These are phyloP conservation scores for Mayetiola destructor DNA, from an alignment of 2,888 invertebrate species.

Conservation along the genomic window DNA sequence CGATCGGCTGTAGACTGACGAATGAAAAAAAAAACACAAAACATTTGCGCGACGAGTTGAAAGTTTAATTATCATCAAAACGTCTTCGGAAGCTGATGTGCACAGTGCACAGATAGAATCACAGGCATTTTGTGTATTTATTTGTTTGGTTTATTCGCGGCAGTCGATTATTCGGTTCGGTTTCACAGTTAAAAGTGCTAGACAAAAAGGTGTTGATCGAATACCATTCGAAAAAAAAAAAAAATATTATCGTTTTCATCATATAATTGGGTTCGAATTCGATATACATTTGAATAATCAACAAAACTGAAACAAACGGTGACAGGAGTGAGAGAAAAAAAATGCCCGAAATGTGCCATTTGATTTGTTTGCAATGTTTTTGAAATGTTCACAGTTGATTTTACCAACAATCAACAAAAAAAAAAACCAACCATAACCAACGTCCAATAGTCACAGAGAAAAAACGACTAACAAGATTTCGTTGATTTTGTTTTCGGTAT, in stretches of 20 bases:
- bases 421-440: too few relatives aligned
- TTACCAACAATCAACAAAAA: slow-evolving; percentile 3
- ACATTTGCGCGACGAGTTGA: slow-evolving; percentile 28
- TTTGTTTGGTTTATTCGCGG: background rate
- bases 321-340: too few relatives aligned
- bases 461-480: background rate
- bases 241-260: too few relatives aligned
- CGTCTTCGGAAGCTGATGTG: slow-evolving; percentile 26
- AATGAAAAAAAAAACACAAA: slow-evolving; percentile 12
- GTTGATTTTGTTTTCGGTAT: background rate
- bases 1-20: background rate
- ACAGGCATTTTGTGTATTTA: background rate
- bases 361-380: slow-evolving; percentile 7
- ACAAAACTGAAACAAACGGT: too few relatives aligned
- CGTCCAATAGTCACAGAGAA: too few relatives aligned
- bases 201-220: slow-evolving; percentile 25
- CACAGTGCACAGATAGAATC: too few relatives aligned
- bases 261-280: slow-evolving; percentile 1
- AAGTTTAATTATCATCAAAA: slow-evolving; percentile 31
- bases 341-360: slow-evolving; percentile 7
- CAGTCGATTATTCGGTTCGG: background rate
- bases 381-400: slow-evolving; percentile 5
- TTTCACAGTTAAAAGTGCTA: slow-evolving; percentile 23
- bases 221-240: background rate
- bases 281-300: background rate